Conservation (phyloP, 2,797 vertebrate species). For the Hirundo rustica region DNA sequence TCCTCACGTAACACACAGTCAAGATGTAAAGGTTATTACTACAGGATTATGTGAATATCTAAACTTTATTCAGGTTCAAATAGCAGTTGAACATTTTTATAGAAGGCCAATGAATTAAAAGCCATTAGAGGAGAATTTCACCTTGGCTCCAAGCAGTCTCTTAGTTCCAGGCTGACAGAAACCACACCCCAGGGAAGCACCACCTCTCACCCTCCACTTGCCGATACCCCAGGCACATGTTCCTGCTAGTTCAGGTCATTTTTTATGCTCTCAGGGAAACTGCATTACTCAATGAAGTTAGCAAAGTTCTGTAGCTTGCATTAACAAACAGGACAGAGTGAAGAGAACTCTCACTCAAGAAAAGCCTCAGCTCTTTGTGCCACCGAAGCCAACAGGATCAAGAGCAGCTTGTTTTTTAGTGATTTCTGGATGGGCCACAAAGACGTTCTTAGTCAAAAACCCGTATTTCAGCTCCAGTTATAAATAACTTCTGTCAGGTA, state of each 20-base stretch:
- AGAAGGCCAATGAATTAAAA: not conserved
- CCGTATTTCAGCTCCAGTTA: not conserved
- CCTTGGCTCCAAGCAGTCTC: not conserved
- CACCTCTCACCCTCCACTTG: not conserved
- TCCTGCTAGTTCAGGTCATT: not conserved
- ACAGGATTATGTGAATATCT: not conserved
- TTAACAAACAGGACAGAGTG: not conserved
- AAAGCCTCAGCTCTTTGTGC: not conserved
- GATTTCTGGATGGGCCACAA: not conserved
- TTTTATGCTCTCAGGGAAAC: not conserved
- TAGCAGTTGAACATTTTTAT: not conserved
- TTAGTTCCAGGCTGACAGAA: not conserved
- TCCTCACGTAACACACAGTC: not conserved
- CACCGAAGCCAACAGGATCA: not conserved
- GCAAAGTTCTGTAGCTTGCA: not conserved
- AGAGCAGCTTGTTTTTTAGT: not conserved
- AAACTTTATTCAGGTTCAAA: not conserved
- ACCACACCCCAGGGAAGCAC: not conserved
- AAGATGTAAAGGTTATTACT: not conserved
- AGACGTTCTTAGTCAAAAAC: not conserved
- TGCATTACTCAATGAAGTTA: not conserved
- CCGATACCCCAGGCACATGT: not conserved
- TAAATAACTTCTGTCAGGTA: not conserved
- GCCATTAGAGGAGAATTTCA: not conserved
- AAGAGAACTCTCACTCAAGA: not conserved